phyloP scores from a whole-genome alignment of 2,797 vertebrate species.

The Acrocephalus scirpaceus region DNA sequence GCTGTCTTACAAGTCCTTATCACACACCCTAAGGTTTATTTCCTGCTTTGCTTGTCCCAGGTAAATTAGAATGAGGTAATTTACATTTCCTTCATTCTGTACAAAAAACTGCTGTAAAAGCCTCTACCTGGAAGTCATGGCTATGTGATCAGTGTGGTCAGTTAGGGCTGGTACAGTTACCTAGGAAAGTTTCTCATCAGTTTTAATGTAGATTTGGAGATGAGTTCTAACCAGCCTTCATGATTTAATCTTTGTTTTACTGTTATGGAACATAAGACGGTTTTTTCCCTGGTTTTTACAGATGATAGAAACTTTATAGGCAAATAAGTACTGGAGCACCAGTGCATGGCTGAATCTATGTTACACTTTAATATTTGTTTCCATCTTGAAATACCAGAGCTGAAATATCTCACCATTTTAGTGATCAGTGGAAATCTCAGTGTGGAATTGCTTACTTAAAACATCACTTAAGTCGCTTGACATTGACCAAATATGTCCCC shows the following conservation, averaged over 20 bases:
- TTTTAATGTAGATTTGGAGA: neutral
- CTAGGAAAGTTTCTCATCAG: neutral
- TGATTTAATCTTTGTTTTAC: neutral
- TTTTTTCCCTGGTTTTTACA: neutral
- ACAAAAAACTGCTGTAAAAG: neutral
- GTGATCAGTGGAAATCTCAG: conserved; percentile 1
- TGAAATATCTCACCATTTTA: conserved; percentile 1
- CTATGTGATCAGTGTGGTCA: accelerated
- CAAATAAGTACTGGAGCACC: neutral
- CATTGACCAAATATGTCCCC: conserved; percentile 45
- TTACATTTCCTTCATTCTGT: neutral
- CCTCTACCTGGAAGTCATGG: neutral
- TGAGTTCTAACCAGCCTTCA: neutral
- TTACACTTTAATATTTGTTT: neutral
- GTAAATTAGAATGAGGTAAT: neutral
- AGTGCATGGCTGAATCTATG: neutral
- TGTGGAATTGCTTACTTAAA: conserved; percentile 48
- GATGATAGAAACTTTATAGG: neutral
- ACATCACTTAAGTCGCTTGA: conserved; percentile 56
- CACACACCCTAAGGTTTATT: neutral
- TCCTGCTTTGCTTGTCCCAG: neutral
- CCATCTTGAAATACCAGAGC: neutral
- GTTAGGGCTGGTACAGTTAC: accelerated
- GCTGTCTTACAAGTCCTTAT: neutral
- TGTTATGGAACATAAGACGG: neutral